Evolutionary conservation across 2,113 vertebrate species (phyloP).

Genomic region (Elachura formosa): DNA sequence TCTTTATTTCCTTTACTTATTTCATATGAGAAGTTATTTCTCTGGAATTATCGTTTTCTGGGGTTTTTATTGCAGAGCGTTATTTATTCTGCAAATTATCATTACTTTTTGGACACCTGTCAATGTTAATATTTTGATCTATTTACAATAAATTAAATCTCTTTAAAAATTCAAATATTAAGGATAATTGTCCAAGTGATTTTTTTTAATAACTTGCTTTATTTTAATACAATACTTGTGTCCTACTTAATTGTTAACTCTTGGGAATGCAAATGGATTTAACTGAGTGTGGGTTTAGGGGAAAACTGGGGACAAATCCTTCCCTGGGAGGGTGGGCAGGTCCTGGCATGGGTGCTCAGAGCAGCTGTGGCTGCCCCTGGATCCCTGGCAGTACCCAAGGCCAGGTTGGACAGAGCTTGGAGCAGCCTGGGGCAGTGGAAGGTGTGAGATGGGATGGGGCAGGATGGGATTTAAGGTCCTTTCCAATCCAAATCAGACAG

Average conservation of each 20-base stretch:
- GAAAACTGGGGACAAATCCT: background rate
- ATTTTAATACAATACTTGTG: background rate
- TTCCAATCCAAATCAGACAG: background rate
- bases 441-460: background rate
- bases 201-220: background rate
- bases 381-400: background rate
- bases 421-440: accelerated
- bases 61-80: background rate
- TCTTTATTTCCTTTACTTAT: background rate
- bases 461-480: background rate
- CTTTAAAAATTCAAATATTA: background rate
- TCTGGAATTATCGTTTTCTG: background rate
- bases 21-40: background rate
- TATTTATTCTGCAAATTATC: background rate
- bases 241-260: background rate
- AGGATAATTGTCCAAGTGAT: background rate
- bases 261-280: background rate
- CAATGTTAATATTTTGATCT: background rate
- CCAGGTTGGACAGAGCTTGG: background rate
- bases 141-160: no score
- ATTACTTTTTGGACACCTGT: background rate
- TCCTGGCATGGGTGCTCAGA: background rate
- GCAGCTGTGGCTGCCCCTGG: background rate
- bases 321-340: accelerated
- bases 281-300: background rate